phyloP scores from a whole-genome alignment of 2,888 invertebrate species.

The Elysia crispata region DNA sequence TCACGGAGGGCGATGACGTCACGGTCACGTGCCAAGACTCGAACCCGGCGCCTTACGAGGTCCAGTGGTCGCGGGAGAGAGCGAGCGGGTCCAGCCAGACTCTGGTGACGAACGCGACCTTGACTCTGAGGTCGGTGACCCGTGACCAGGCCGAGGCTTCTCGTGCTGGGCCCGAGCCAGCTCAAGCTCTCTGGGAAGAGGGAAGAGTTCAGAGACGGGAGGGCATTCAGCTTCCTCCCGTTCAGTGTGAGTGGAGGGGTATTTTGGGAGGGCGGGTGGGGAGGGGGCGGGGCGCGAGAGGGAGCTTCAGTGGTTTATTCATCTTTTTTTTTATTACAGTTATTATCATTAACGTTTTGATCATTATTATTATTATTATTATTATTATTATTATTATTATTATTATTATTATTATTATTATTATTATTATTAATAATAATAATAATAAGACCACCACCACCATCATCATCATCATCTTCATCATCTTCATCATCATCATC shows the following conservation, averaged over 20 bases:
- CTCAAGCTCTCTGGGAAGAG: conserved; percentile 58
- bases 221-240: conserved; percentile 59
- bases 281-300: too few species aligned
- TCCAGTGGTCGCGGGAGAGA: conserved; percentile 61
- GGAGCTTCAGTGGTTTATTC: too few species aligned
- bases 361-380: too few species aligned
- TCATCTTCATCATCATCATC: too few species aligned
- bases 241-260: conserved; percentile 63
- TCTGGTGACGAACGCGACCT: conserved; percentile 32
- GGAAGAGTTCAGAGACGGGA: conserved; percentile 52
- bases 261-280: too few species aligned
- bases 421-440: too few species aligned
- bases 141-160: conserved; percentile 61
- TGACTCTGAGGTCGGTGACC: conserved; percentile 53
- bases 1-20: conserved; percentile 56
- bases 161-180: conserved; percentile 62
- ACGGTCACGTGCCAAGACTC: conserved; percentile 61
- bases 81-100: conserved; percentile 19
- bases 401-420: too few species aligned
- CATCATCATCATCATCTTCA: too few species aligned
- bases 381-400: too few species aligned
- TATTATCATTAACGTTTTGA: too few species aligned
- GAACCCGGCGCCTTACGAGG: conserved; percentile 59
- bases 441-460: too few species aligned
- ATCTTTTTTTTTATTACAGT: too few species aligned